Base-by-base conservation (phyloP, 53 echinoderm and acorn worm genomes). In the Zoroaster sp. region DNA sequence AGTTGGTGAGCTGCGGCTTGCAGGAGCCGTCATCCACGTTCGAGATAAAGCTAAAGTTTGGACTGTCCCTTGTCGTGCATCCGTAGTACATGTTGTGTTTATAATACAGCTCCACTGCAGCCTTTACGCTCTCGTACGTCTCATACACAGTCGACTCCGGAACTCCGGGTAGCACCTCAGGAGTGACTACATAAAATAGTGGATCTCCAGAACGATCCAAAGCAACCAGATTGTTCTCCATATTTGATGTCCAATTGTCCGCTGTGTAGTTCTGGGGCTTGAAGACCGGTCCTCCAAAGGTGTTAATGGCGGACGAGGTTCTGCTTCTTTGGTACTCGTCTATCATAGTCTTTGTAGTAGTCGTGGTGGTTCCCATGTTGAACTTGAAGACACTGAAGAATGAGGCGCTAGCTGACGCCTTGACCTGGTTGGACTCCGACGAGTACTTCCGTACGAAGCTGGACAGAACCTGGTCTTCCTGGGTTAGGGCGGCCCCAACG, bases 21-120 rank as follows among this genome's bases (percentile, higher is more conserved):
- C 90, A 90, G 0, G 83, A 72, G 30, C 39, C 83, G 45, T 90
- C 90, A 35, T 90, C 83, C 37, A 83, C n/a, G 12, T 90, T 90
- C 0, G 90, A 83, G 20, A 43, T 73, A 74, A 73, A 90, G 74
- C 74, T 83, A 40, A 90, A 90, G 66, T 90, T 90, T 13, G 83
- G 76, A 30, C 80, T 69, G n/a, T 83, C 74, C 33, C 78, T 36
- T 7, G 73, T 30, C 18, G 77, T 90, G 65, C 90, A 90, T 3
- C 90, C 90, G 21, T 43, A 30, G 75, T 90, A 76, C 34, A 72
- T 74, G 36, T 90, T 90, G 83, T 75, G 74, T n/a, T 74, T 51
- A 45, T 90, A 90, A 53, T 90, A 90, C 23, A 74, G 83, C 80
- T 82, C 73, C 3, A 90, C 72, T 25, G 82, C 90, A 17, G 51